Evolutionary conservation across 2,888 invertebrate species (phyloP), one percentile per base, ranked within the genome.

Genomic region (Pocota personata): DNA sequence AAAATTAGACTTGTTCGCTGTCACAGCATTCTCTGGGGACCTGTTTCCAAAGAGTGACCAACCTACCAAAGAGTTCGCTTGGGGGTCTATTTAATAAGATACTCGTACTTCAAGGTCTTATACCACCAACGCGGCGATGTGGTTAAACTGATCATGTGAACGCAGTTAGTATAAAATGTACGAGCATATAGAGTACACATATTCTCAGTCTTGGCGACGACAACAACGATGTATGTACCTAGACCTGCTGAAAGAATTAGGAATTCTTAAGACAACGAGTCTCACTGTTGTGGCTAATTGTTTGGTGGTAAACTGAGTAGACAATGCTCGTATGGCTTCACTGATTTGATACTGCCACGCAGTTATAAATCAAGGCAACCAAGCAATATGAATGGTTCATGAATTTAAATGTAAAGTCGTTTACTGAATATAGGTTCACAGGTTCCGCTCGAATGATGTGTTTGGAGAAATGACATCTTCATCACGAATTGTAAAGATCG

Each of bases 21-120:
- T 80, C 75, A 64, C 50, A 75, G 75, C 75, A 75, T 75, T 75
- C 84, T 66, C 79, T 52, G 35, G 69, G 66, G 73, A 75, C 84
- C 75, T 79, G 80, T 84, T 84, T 69, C 40, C 80, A 52, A 50
- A 50, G 84, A 75, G 58, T 75, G 84, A 75, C 84, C 84, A 84
- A 80, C 67, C 84, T 69, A 69, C 62, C 67, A 40, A 55, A 66
- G 40, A 57, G 43, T 71, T 60, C 86, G 35, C 71, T 48, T 27
- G 71, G 71, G 86, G 76, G 66, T 82, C 76, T 40, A 72, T 82
- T 86, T 72, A 86, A 77, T 86, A 72, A 77, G 86, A 76, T 76
- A 86, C 80, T 66, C 79, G 75, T 76, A 80, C 82, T 72, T 86
- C 86, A 86, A 86, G 86, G 86, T 86, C 86, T 72, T 40, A 71